phyloP scores from a whole-genome alignment of 2,113 vertebrate species.

The Anolis carolinensis region DNA sequence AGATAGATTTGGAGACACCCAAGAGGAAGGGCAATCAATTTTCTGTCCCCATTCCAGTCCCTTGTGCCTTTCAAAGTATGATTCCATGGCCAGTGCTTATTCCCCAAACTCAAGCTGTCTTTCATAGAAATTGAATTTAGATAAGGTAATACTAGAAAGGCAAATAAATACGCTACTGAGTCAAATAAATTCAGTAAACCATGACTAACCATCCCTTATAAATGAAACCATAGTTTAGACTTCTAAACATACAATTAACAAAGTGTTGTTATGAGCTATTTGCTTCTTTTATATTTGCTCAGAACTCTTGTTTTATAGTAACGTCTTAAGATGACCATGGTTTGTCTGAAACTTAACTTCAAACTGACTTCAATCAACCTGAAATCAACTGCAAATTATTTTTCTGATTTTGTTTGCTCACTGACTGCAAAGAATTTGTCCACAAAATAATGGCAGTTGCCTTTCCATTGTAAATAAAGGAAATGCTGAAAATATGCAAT shows the following conservation, averaged over 20 bases:
- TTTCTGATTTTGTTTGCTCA: neutral
- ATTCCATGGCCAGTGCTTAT: neutral
- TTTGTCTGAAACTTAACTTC: neutral
- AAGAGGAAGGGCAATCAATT: neutral
- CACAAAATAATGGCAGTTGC: neutral
- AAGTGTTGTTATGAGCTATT: neutral
- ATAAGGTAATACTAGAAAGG: neutral
- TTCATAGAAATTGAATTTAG: neutral
- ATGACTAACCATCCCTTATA: neutral
- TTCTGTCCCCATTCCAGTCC: neutral
- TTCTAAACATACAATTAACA: neutral
- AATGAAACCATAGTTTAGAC: neutral
- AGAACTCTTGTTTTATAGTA: neutral
- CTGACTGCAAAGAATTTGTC: neutral
- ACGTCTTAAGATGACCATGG: neutral
- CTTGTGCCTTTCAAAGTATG: neutral
- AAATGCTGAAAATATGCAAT: neutral
- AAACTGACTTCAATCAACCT: no score
- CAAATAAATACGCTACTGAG: neutral
- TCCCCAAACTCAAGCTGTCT: neutral
- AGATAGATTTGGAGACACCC: neutral
- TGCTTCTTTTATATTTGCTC: neutral
- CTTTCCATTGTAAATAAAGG: neutral
- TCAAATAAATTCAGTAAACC: neutral
- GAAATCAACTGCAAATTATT: neutral